Evolutionary conservation across 2,797 vertebrate genomes (phyloP).

Genomic region (Siniperca obscura): DNA sequence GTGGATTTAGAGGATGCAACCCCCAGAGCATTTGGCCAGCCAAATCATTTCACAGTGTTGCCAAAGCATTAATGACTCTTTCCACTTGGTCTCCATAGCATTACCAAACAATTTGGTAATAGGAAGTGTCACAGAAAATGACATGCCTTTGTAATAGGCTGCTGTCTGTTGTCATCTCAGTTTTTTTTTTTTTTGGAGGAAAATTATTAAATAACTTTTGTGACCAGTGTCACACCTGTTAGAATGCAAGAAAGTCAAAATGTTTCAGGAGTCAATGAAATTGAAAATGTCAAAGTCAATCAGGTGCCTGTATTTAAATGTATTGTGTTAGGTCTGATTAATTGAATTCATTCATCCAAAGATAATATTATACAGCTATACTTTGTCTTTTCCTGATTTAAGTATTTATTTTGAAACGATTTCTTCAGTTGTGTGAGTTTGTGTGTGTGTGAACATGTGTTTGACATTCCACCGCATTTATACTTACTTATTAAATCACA

Average conservation of each 20-base stretch:
- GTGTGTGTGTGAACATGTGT: neutral
- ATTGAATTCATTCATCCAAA: conserved; percentile 54
- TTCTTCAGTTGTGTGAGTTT: conserved; percentile 5
- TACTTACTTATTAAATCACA: conserved; percentile 10
- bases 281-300: conserved; percentile 67
- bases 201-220: conserved; percentile 23
- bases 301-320: conserved; percentile 39
- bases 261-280: conserved; percentile 48
- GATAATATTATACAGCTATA: conserved; percentile 47
- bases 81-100: conserved; percentile 8
- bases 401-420: conserved; percentile 34
- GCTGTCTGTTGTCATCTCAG: conserved; percentile 20
- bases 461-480: conserved; percentile 14
- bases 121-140: conserved; percentile 18
- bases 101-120: conserved; percentile 1
- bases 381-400: conserved; percentile 32
- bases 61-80: conserved; percentile 19
- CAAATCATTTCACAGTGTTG: conserved; percentile 22
- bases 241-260: conserved; percentile 28
- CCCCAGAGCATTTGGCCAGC: conserved; percentile 5
- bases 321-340: conserved; percentile 49
- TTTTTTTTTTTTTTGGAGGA: neutral
- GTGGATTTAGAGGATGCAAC: conserved; percentile 9
- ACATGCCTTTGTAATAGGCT: conserved; percentile 1
- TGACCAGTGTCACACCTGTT: conserved; percentile 16